These are phyloP conservation scores for Parotia lawesii DNA, from an alignment of 2,113 vertebrate genomes.

Conservation along the genomic window DNA sequence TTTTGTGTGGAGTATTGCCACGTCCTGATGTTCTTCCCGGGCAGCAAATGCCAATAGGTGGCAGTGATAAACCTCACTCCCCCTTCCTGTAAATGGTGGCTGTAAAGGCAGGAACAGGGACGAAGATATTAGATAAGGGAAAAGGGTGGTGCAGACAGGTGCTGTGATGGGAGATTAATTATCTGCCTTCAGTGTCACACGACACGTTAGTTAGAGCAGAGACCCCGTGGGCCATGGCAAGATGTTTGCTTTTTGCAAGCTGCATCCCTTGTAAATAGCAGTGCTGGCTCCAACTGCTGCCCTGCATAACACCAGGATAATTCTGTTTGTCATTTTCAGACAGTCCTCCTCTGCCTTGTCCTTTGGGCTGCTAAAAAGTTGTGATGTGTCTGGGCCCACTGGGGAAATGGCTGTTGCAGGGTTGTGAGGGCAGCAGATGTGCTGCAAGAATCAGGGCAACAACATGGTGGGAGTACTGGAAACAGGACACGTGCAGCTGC, in stretches of 20 bases:
- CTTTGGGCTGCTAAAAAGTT: conserved; percentile 29
- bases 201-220: conserved; percentile 22
- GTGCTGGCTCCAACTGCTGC: background rate
- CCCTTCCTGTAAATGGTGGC: background rate
- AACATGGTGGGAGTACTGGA: background rate
- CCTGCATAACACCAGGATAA: conserved; percentile 63
- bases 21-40: background rate
- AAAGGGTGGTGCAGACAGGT: conserved; percentile 49
- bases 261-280: conserved; percentile 66
- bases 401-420: conserved; percentile 22
- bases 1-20: background rate
- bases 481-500: background rate
- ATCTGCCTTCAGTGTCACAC: conserved; percentile 57
- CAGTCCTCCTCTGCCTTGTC: conserved; percentile 39
- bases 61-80: conserved; percentile 14
- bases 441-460: background rate
- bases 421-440: background rate
- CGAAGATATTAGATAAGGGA: background rate
- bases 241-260: conserved; percentile 67
- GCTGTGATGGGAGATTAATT: conserved; percentile 73
- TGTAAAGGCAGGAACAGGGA: background rate
- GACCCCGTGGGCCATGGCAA: conserved; percentile 36
- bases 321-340: conserved; percentile 75
- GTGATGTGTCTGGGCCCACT: conserved; percentile 27
- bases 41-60: conserved; percentile 26